Evolutionary conservation across 1,140 invertebrate species (phyloP).

Genomic region (Heliconius himera): DNA sequence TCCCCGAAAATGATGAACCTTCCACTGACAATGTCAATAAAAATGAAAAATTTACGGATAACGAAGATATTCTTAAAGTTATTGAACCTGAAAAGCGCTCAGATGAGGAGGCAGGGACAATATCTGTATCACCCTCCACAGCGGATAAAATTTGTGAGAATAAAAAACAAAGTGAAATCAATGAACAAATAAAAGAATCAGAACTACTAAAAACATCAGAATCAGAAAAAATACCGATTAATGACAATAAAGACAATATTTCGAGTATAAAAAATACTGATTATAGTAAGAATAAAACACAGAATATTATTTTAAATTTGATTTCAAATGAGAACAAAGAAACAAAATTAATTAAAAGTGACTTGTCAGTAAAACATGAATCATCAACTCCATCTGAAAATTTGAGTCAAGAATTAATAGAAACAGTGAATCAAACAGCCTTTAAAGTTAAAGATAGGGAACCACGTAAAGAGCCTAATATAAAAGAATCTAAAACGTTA

Average conservation of each 20-base stretch:
- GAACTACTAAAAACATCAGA: not conserved
- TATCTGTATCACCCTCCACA: not conserved
- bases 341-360: not conserved
- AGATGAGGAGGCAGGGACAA: not conserved
- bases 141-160: not conserved
- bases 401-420: not conserved
- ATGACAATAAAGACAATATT: not conserved
- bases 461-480: not conserved
- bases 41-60: not conserved
- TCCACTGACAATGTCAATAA: not conserved
- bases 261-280: not conserved
- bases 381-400: not conserved
- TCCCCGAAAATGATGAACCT: constrained; percentile 57
- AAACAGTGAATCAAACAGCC: not conserved
- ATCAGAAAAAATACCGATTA: not conserved
- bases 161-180: not conserved
- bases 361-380: not conserved
- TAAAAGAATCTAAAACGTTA: not conserved
- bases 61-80: not conserved
- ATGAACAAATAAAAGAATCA: not conserved
- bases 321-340: not conserved
- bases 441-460: not conserved
- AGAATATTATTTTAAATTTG: not conserved
- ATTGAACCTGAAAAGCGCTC: not conserved
- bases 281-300: not conserved